A percentile compares a stretch with the other conserved stretches of the same genome.
Conservation (phyloP, 2,113 vertebrate genomes). For the Ptilorrhoa leucosticta region DNA sequence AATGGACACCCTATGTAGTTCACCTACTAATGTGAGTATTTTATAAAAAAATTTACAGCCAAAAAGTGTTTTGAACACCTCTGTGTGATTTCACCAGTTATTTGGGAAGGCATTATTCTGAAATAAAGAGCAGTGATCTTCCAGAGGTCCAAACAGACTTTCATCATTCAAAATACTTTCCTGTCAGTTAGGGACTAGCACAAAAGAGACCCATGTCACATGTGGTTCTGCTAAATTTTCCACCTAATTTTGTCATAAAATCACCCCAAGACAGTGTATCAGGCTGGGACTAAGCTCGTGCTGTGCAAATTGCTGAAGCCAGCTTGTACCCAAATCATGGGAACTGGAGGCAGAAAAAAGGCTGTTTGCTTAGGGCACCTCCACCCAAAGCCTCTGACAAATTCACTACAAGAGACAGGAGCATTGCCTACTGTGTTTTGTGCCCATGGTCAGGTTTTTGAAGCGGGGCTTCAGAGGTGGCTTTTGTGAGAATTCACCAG, state of each 20-base stretch:
- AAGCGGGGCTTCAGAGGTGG: neutral
- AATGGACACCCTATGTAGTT: neutral
- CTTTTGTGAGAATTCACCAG: neutral
- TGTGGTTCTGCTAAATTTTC: neutral
- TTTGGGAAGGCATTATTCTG: neutral
- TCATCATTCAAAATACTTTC: neutral
- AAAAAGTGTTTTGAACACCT: neutral
- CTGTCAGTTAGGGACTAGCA: neutral
- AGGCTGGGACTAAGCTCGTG: constrained; percentile 12
- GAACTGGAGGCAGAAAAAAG: neutral
- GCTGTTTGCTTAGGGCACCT: neutral
- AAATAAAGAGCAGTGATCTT: neutral
- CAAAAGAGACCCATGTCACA: neutral
- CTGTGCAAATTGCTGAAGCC: constrained; percentile 45
- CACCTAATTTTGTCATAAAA: no score
- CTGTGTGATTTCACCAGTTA: neutral
- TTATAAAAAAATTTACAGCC: neutral
- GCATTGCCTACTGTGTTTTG: neutral
- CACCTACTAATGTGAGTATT: neutral
- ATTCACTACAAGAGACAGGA: neutral
- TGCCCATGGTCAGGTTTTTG: neutral
- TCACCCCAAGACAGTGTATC: no score
- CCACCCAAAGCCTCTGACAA: neutral
- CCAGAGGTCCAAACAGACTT: neutral
- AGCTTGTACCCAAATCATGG: neutral